phyloP scores from a whole-genome alignment of 37 sponge, comb jelly and placozoan species.

The Haliclona indistincta region DNA sequence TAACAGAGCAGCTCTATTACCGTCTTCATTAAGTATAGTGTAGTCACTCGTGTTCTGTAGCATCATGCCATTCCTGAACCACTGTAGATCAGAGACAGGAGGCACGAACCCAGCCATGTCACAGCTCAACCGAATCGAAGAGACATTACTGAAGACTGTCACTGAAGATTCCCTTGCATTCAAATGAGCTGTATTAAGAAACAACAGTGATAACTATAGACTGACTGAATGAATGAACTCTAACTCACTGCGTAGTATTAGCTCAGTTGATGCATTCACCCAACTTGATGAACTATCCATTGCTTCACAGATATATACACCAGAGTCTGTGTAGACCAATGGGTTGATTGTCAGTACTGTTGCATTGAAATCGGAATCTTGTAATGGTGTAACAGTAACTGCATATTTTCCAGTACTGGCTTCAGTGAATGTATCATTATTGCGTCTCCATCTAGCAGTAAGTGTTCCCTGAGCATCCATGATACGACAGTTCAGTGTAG shows the following conservation, averaged over 20 bases:
- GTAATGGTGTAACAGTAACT: no score
- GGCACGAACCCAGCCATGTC: constrained; percentile 43
- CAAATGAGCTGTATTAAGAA: not conserved
- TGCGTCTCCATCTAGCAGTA: no score
- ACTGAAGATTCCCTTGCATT: not conserved
- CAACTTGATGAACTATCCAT: not conserved
- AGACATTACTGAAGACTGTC: not conserved
- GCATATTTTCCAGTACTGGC: no score
- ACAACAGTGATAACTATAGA: no score
- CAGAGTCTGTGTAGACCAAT: constrained; percentile 21
- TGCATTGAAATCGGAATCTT: no score
- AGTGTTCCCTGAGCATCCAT: no score
- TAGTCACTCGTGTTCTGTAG: not conserved
- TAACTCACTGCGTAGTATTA: constrained; percentile 10
- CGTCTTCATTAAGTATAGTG: constrained; percentile 4
- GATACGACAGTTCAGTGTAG: no score
- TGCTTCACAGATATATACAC: constrained; percentile 21
- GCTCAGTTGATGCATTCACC: not conserved
- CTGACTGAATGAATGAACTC: no score
- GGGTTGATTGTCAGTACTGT: constrained; percentile 2
- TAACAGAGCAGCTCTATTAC: constrained; percentile 4
- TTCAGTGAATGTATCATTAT: no score
- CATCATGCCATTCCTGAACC: constrained; percentile 19
- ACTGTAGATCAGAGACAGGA: constrained; percentile 23
- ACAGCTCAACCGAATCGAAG: constrained; percentile 25